These are phyloP conservation scores for rat (Rattus norvegicus) DNA, from an alignment of 2,113 vertebrate genomes.

Conservation along the genomic window GRCr8 NC_086028.1:39146501-39147000, in stretches of 20 bases:
- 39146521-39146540: constrained; percentile 98
- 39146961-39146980: constrained; percentile 6
- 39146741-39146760: neutral
- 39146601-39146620: constrained; percentile 71
- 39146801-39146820: constrained; percentile 45
- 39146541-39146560: constrained; percentile 99
- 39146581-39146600: constrained; percentile 97
- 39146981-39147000: neutral
- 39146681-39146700: constrained; percentile 23
- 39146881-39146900: neutral
- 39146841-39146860: neutral
- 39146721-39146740: neutral
- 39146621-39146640: constrained; percentile 5
- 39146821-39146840: neutral
- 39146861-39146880: neutral
- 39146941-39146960: neutral
- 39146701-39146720: neutral
- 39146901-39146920: neutral
- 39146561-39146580: constrained; percentile 97
- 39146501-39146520: constrained; percentile 97
- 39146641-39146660: constrained; percentile 13
- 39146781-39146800: neutral
- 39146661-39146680: neutral
- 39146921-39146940: constrained; percentile 22
- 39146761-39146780: neutral